These are phyloP conservation scores for Paradoxurus hermaphroditus DNA, from an alignment of 2,113 vertebrate genomes.

Conservation along the genomic window DNA sequence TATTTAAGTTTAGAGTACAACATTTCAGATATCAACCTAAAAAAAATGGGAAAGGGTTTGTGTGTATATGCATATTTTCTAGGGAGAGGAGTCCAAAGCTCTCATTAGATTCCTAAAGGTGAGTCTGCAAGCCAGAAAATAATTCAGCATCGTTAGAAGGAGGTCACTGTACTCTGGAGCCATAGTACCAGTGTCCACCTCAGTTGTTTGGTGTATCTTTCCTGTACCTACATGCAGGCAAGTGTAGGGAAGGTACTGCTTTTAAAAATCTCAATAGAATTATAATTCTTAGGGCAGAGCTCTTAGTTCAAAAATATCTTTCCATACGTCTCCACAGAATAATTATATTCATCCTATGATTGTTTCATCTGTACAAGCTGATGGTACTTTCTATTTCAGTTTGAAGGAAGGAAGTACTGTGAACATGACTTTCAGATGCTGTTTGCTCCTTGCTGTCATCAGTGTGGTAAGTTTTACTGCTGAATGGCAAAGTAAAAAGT, in stretches of 20 bases:
- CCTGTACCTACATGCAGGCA: neutral
- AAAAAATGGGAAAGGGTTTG: neutral
- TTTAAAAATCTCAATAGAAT: neutral
- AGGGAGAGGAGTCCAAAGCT: neutral
- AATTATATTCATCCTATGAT: neutral
- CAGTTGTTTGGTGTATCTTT: neutral
- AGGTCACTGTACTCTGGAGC: neutral
- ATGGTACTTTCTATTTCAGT: conserved; percentile 84
- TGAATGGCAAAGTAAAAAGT: neutral
- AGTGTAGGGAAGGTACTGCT: neutral
- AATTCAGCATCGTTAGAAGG: neutral
- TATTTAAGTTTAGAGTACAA: conserved; percentile 16
- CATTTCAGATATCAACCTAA: neutral
- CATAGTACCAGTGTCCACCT: neutral
- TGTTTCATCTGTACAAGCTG: neutral
- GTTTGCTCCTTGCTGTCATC: conserved; percentile 98
- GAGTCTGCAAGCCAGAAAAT: neutral
- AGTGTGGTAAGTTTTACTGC: conserved; percentile 92
- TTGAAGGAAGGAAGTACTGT: conserved; percentile 98
- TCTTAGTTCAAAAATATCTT: neutral
- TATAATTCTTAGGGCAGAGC: neutral
- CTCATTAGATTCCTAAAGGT: neutral
- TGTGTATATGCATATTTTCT: neutral
- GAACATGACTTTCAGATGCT: conserved; percentile 99
- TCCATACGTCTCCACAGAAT: neutral